A percentile compares a stretch with the other conserved stretches of the same genome.
These are phyloP conservation scores for Dasysyrphus tricinctus DNA, from an alignment of 2,888 invertebrate genomes.

Conservation along the genomic window DNA sequence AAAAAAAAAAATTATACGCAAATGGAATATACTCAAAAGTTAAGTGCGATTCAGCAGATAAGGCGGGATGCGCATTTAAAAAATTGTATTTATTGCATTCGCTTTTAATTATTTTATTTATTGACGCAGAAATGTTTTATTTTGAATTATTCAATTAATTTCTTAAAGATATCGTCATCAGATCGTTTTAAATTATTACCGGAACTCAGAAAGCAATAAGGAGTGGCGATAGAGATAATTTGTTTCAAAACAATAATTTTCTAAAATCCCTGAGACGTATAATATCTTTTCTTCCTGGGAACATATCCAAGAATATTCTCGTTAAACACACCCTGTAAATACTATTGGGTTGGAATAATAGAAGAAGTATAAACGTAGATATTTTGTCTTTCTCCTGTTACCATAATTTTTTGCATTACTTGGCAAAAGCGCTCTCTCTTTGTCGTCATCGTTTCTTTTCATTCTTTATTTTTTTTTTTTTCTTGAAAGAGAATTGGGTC, in stretches of 20 bases:
- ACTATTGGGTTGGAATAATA: background rate
- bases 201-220: background rate
- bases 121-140: no score
- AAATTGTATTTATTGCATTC: no score
- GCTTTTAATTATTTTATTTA: no score
- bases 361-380: conserved; percentile 11
- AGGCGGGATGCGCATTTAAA: no score
- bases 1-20: no score
- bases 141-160: no score
- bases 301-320: background rate
- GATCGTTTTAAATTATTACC: background rate
- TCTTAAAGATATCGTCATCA: background rate
- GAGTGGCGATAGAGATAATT: background rate
- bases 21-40: no score
- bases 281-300: background rate
- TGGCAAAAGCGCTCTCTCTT: conserved; percentile 54
- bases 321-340: conserved; percentile 1
- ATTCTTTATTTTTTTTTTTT: background rate
- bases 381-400: conserved; percentile 60
- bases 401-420: conserved; percentile 62
- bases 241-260: background rate
- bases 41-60: no score
- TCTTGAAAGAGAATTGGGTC: background rate
- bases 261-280: background rate
- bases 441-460: background rate